Evolutionary conservation across 2,797 vertebrate species (phyloP).

Genomic region (Picus viridis): DNA sequence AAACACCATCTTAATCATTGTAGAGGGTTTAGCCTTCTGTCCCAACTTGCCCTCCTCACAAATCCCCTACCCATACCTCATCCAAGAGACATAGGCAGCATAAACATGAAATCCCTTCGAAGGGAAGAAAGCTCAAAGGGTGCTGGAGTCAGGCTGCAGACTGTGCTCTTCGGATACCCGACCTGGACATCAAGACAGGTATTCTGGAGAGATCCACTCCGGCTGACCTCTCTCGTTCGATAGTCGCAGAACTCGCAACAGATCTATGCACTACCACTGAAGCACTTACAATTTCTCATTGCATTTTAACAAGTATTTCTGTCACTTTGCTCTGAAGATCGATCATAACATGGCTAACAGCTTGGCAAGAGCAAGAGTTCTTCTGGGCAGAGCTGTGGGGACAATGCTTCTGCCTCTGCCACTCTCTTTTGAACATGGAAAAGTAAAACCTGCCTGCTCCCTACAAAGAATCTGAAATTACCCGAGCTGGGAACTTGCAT

Average conservation of each 20-base stretch:
- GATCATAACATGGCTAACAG: constrained; percentile 14
- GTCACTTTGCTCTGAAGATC: constrained; percentile 14
- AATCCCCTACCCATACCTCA: constrained; percentile 72
- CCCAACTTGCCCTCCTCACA: constrained; percentile 87
- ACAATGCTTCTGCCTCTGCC: neutral
- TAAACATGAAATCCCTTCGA: constrained; percentile 49
- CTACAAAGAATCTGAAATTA: neutral
- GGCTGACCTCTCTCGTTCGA: neutral
- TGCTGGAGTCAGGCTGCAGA: constrained; percentile 40
- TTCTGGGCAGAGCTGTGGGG: constrained; percentile 5
- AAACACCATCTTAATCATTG: constrained; percentile 76
- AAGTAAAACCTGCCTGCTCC: neutral
- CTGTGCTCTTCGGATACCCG: constrained; percentile 79
- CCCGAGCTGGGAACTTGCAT: neutral
- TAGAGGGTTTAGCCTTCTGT: constrained; percentile 87
- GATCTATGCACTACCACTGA: constrained; percentile 10
- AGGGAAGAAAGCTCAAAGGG: constrained; percentile 57
- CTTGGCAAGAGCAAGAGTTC: neutral
- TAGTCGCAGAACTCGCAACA: neutral
- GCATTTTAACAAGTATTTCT: constrained; percentile 44
- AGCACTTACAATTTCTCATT: constrained; percentile 4
- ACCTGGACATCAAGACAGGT: constrained; percentile 89
- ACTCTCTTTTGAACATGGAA: neutral
- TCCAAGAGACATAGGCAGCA: constrained; percentile 73
- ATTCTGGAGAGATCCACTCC: constrained; percentile 63